phyloP scores from a whole-genome alignment of 1,140 invertebrate species.

The Leptinotarsa lineolata region DNA sequence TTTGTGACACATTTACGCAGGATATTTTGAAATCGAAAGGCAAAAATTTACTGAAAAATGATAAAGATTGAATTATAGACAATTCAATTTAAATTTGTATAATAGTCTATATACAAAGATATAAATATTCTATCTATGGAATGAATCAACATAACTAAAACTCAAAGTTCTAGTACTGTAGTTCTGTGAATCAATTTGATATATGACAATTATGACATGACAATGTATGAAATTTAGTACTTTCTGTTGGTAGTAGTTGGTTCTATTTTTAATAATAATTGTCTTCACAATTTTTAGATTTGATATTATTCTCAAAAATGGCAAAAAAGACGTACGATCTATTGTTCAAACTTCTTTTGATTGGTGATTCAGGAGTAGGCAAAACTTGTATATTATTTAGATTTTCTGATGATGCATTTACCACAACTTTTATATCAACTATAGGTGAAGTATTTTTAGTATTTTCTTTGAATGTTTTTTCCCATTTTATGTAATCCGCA shows the following conservation, averaged over 20 bases:
- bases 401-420: slow-evolving; percentile 98
- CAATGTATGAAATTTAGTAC: neutral
- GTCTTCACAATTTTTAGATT: neutral
- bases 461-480: neutral
- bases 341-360: slow-evolving; percentile 95
- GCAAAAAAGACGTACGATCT: slow-evolving; percentile 97
- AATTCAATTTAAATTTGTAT: too few relatives aligned
- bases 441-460: slow-evolving; percentile 72
- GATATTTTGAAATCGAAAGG: too few relatives aligned
- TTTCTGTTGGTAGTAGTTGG: neutral
- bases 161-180: too few relatives aligned
- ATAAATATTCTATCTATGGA: too few relatives aligned
- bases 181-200: too few relatives aligned
- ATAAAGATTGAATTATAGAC: too few relatives aligned
- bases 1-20: too few relatives aligned
- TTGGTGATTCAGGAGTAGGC: slow-evolving; percentile 97
- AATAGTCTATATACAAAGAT: too few relatives aligned
- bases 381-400: slow-evolving; percentile 98
- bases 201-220: too few relatives aligned
- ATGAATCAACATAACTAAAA: too few relatives aligned
- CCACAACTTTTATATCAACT: slow-evolving; percentile 97
- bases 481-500: slow-evolving; percentile 12
- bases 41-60: too few relatives aligned
- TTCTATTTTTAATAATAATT: slow-evolving; percentile 3
- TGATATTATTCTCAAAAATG: slow-evolving; percentile 63